A percentile compares a stretch with the other conserved stretches of the same genome.
Evolutionary conservation across 2,888 invertebrate species (phyloP).

Genomic region (Tenthredo livida): DNA sequence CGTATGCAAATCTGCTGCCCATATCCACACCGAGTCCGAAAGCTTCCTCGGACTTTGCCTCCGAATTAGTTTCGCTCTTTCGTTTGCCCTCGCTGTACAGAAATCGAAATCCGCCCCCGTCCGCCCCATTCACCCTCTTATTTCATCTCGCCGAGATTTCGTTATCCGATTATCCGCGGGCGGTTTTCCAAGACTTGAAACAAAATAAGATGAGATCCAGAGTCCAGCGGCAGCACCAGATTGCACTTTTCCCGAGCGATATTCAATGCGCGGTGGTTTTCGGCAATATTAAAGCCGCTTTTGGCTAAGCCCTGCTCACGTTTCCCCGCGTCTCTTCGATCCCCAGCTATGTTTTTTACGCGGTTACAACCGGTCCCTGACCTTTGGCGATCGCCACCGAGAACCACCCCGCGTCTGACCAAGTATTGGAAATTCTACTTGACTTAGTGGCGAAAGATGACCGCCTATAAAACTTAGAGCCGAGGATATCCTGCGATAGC

Average conservation of each 20-base stretch:
- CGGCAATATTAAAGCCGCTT: conserved; percentile 56
- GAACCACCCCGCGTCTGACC: conserved; percentile 48
- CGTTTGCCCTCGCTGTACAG: background rate
- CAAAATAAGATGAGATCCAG: conserved; percentile 32
- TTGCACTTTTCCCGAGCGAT: conserved; percentile 39
- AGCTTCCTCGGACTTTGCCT: conserved; percentile 3
- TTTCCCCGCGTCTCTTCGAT: conserved; percentile 22
- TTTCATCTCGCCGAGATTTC: background rate
- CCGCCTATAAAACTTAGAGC: background rate
- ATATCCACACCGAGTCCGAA: background rate
- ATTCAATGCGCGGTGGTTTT: conserved; percentile 29
- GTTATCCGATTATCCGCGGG: conserved; percentile 21
- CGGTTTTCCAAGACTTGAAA: conserved; percentile 13
- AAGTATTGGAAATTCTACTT: conserved; percentile 57
- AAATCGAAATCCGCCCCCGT: background rate
- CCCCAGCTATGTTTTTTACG: background rate
- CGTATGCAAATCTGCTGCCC: conserved; percentile 15
- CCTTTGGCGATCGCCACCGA: background rate
- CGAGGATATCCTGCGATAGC: background rate
- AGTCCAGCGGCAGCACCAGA: background rate
- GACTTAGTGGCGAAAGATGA: conserved; percentile 32
- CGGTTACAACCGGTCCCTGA: conserved; percentile 20
- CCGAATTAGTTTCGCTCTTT: background rate
- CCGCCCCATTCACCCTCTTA: background rate
- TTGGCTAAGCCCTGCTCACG: conserved; percentile 50